Conservation (phyloP, 1,140 invertebrate species). For the Glomeris maerens region DNA sequence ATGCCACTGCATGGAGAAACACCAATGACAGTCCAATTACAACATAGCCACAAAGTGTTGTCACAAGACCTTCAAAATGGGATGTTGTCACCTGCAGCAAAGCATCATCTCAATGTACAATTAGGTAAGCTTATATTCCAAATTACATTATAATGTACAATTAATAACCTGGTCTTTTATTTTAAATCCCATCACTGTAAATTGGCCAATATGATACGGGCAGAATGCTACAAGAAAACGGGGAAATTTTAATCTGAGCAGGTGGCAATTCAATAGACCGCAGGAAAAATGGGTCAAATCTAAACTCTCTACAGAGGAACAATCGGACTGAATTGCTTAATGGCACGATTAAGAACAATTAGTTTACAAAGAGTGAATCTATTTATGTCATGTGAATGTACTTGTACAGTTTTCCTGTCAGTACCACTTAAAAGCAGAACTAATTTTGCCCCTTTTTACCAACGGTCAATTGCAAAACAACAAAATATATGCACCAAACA, state of each 20-base stretch:
- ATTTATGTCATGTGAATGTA: too few relatives aligned
- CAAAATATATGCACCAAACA: conserved; percentile 38
- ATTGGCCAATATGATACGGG: conserved; percentile 87
- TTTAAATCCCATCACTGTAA: conserved; percentile 59
- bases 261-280: too few relatives aligned
- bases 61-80: conserved; percentile 85
- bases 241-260: conserved; percentile 8
- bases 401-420: too few relatives aligned
- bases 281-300: too few relatives aligned
- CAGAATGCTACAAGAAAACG: conserved; percentile 68
- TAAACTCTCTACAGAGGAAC: too few relatives aligned
- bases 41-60: conserved; percentile 84
- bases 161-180: conserved; percentile 45
- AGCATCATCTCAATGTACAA: conserved; percentile 4
- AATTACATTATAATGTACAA: conserved; percentile 4
- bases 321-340: too few relatives aligned
- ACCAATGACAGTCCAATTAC: conserved; percentile 72
- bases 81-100: conserved; percentile 45
- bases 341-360: too few relatives aligned
- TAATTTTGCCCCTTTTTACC: too few relatives aligned
- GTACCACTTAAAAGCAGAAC: too few relatives aligned
- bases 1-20: conserved; percentile 54
- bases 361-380: too few relatives aligned
- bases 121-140: neutral
- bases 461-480: conserved; percentile 8